Evolutionary conservation across 1,140 invertebrate species (phyloP), one percentile per base, ranked within the genome.

Genomic region (Anthonomus grandis): DNA sequence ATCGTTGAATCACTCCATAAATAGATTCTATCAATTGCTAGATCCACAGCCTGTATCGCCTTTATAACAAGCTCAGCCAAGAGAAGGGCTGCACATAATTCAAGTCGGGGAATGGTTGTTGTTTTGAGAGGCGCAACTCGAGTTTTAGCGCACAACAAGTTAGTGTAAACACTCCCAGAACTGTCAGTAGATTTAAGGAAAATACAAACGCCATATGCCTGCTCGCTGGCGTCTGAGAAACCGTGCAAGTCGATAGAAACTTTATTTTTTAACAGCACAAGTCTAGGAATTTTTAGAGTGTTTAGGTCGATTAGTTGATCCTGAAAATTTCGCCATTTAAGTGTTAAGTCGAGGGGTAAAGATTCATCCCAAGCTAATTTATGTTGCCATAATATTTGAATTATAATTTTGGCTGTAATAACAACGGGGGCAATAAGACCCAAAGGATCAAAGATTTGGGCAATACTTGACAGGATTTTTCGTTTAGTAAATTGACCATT

Each of bases 331-430:
- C 34, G 18, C 67, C 69, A 69, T 13, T 39, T 18, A 8, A 21
- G 56, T 12, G 61, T 23, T 10, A 69, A 17, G 12, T 65, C 25
- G 12, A 19, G n/a, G 6, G 69, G 64, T 9, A 76, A 52, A n/a
- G 57, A 37, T 34, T 71, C 65, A 59, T 78, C 75, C 74, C 75
- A 79, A 27, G 61, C 65, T 12, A 73, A 2, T 12, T 66, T 60
- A 18, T 24, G 17, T 46, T 54, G 13, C 74, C 75, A 75, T 8
- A 77, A 24, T 46, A 67, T 53, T 65, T 78, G 76, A 5, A 78
- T 41, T 5, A 77, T 52, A 2, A 73, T 64, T 64, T 78, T 77
- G 17, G 66, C 65, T 12, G 45, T 54, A 12, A 76, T 64, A 3
- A 65, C 66, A 12, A 71, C 27, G 15, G 73, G 70, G 23, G 62